A percentile compares a stretch with the other conserved stretches of the same genome.
Evolutionary conservation across 2,888 invertebrate species (phyloP).

Genomic region (Atethmia centrago): DNA sequence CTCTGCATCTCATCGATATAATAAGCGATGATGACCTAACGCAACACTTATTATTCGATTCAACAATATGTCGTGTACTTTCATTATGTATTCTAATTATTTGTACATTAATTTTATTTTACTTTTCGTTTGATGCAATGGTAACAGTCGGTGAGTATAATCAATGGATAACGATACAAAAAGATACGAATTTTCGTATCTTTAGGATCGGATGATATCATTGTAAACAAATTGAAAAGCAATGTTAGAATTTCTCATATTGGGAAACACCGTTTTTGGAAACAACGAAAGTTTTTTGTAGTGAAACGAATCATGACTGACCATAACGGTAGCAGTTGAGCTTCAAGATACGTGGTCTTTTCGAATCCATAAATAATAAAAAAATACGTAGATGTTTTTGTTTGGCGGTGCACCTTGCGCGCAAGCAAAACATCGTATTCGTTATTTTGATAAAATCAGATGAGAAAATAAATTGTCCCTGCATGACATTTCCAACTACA

Average conservation of each 20-base stretch:
- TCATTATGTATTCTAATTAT: slow-evolving; percentile 57
- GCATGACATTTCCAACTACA: slow-evolving; percentile 5
- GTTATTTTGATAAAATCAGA: neutral
- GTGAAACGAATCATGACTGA: slow-evolving; percentile 26
- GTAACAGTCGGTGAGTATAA: slow-evolving; percentile 19
- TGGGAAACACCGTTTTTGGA: slow-evolving; percentile 26
- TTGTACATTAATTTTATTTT: slow-evolving; percentile 28
- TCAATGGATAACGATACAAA: slow-evolving; percentile 42
- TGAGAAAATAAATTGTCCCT: neutral
- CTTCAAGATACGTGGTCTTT: neutral
- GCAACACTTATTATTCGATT: slow-evolving; percentile 59
- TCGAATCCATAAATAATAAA: neutral
- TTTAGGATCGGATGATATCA: slow-evolving; percentile 26
- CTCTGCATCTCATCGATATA: slow-evolving; percentile 80
- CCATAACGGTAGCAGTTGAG: slow-evolving; percentile 3
- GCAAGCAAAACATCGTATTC: neutral
- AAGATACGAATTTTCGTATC: slow-evolving; percentile 28
- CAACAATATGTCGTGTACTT: slow-evolving; percentile 58
- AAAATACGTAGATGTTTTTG: slow-evolving; percentile 1
- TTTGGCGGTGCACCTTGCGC: neutral
- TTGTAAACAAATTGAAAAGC: slow-evolving; percentile 49
- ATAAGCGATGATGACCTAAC: slow-evolving; percentile 82
- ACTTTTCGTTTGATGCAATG: slow-evolving; percentile 46
- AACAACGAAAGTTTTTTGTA: slow-evolving; percentile 15
- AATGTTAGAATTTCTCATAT: slow-evolving; percentile 36